These are phyloP conservation scores for Cyrtorhinus lividipennis DNA, from an alignment of 1,140 invertebrate genomes.

Conservation along the genomic window DNA sequence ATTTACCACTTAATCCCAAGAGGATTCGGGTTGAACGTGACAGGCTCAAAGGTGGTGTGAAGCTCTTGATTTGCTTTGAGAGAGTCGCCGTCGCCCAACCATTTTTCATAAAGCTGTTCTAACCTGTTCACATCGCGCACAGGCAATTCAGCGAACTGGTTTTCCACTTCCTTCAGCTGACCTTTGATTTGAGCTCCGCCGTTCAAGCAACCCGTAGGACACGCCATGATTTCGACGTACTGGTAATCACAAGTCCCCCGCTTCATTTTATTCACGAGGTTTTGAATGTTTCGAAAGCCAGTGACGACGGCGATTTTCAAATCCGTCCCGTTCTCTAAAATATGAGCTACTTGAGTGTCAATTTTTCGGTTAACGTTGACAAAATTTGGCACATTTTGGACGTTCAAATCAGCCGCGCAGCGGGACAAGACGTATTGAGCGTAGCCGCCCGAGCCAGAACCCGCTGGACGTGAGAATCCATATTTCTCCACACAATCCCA, in stretches of 20 bases:
- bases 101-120: constrained; percentile 47
- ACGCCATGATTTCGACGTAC: constrained; percentile 98
- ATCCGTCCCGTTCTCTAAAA: constrained; percentile 57
- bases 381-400: constrained; percentile 42
- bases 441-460: constrained; percentile 84
- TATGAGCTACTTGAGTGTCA: constrained; percentile 44
- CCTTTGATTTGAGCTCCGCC: constrained; percentile 79
- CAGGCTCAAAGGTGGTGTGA: constrained; percentile 72
- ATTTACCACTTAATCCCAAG: constrained; percentile 80
- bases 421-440: constrained; percentile 65
- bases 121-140: constrained; percentile 41
- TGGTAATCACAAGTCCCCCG: constrained; percentile 74
- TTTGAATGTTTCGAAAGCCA: constrained; percentile 97
- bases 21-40: constrained; percentile 69
- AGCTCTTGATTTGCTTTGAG: constrained; percentile 49
- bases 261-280: constrained; percentile 94
- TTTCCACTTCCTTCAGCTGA: constrained; percentile 55
- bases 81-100: constrained; percentile 52
- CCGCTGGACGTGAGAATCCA: constrained; percentile 39
- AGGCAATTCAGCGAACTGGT: constrained; percentile 39
- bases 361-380: constrained; percentile 62
- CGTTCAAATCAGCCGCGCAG: constrained; percentile 48
- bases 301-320: constrained; percentile 85
- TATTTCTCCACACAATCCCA: constrained; percentile 31
- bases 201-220: constrained; percentile 93